Conservation (phyloP, 2,797 vertebrate genomes). For the Alcedo quadribrachys region DNA sequence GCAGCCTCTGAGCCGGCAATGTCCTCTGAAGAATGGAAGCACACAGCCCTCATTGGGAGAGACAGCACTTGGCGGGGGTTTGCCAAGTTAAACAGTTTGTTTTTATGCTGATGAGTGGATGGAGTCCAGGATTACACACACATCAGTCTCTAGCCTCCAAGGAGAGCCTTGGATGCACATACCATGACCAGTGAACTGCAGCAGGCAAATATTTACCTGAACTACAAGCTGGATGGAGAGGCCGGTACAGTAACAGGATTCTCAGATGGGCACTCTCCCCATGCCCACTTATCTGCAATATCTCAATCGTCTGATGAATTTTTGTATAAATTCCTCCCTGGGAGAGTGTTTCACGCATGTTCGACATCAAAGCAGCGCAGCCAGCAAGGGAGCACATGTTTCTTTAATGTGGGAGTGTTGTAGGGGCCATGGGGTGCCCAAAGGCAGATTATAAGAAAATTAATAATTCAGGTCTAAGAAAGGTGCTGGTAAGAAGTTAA, state of each 20-base stretch:
- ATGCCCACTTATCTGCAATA: neutral
- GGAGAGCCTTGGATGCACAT: neutral
- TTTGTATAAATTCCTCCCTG: slow-evolving; percentile 64
- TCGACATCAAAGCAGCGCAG: slow-evolving; percentile 59
- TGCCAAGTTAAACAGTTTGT: slow-evolving; percentile 7
- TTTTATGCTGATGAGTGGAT: neutral
- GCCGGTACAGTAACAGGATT: neutral
- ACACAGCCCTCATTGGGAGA: neutral
- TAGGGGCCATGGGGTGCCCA: slow-evolving; percentile 39
- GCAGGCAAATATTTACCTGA: slow-evolving; percentile 12
- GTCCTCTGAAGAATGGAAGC: neutral
- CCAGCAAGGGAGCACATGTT: neutral
- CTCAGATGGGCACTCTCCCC: neutral
- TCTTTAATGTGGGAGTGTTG: slow-evolving; percentile 62
- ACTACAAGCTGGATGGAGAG: neutral
- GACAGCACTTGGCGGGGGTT: neutral
- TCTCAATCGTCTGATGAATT: slow-evolving; percentile 41
- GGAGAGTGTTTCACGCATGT: slow-evolving; percentile 58
- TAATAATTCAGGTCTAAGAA: slow-evolving; percentile 56
- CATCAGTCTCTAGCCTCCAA: neutral
- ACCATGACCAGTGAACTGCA: neutral
- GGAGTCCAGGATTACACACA: neutral
- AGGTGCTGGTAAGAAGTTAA: slow-evolving; percentile 48
- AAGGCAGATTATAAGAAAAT: slow-evolving; percentile 59
- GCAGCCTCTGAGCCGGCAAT: neutral